Base-by-base conservation (phyloP, 2,797 vertebrate genomes). In the Catamblyrhynchus diadema region DNA sequence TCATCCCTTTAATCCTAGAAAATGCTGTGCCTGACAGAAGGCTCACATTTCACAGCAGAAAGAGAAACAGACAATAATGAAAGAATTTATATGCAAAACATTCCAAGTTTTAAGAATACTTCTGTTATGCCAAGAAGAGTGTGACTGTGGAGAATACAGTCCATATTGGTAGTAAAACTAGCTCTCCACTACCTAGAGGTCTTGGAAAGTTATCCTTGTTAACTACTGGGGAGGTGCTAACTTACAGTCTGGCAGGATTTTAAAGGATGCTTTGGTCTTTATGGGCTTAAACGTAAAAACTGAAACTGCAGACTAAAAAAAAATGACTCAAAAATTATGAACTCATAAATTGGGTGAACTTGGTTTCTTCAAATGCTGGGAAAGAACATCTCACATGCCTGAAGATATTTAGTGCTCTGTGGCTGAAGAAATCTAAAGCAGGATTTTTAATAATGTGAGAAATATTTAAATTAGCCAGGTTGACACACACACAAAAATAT, bases 381-480 rank as follows among this genome's bases (percentile, higher is more conserved):
- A 88, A 94, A 92, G 85, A 45, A 73, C 19, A 27, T 53, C 78
- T 94, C 62, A 66, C 24, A 9, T 69, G 42, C 44, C 61, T 72
- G 30, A 85, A 7, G 37, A 66, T 83, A 83, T 54, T 73, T 79
- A 90, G 62, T 41, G 50, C 35, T 67, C 66, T 62, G 56, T 61
- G 22, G 39, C 45, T 81, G 65, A 81, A 82, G 51, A 57, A 87
- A 73, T 85, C 39, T 70, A 70, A 93, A 93, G 54, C 30, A 86
- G n/a, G 61, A 67, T 85, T 78, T 94, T 95, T 90, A 82, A 95
- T 88, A 94, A 89, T 1, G 41, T 74, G 79, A 81, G 67, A 94
- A 95, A 88, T 78, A 85, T 32, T 86, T 88, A 82, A 93, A 82
- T 73, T 60, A 64, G 50, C 39, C 82, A 73, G 48, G 56, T 84